These are phyloP conservation scores for Falco concolor DNA, from an alignment of 2,797 vertebrate genomes.

Conservation along the genomic window DNA sequence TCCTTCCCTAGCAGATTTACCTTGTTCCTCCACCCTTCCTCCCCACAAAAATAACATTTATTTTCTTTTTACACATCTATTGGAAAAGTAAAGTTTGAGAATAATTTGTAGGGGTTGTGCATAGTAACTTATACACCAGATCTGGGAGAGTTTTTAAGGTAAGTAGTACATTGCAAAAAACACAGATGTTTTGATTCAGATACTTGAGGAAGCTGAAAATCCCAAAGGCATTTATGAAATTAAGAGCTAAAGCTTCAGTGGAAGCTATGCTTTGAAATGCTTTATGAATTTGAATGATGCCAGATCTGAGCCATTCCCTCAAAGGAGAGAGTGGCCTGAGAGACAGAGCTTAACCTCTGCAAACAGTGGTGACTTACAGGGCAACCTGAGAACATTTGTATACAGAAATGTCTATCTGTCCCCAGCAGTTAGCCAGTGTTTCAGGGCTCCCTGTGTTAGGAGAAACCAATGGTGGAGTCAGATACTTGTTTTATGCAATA, in stretches of 20 bases:
- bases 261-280: background rate
- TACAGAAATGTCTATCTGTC: background rate
- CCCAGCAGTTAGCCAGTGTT: background rate
- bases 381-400: background rate
- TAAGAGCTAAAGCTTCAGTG: background rate
- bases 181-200: background rate
- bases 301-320: background rate
- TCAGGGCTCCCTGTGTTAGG: background rate
- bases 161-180: background rate
- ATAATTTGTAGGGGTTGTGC: background rate
- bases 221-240: background rate
- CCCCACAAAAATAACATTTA: background rate
- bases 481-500: background rate
- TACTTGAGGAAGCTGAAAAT: background rate
- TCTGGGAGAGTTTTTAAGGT: background rate
- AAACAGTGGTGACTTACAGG: background rate
- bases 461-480: background rate
- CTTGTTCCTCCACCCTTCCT: background rate
- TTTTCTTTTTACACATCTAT: background rate
- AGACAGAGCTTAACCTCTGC: background rate
- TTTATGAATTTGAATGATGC: background rate
- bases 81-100: background rate
- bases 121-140: background rate
- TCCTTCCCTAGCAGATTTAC: background rate
- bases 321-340: background rate